Evolutionary conservation across 2,797 vertebrate genomes (phyloP), one percentile per base, ranked within the genome.

Genomic region (Decapterus maruadsi): DNA sequence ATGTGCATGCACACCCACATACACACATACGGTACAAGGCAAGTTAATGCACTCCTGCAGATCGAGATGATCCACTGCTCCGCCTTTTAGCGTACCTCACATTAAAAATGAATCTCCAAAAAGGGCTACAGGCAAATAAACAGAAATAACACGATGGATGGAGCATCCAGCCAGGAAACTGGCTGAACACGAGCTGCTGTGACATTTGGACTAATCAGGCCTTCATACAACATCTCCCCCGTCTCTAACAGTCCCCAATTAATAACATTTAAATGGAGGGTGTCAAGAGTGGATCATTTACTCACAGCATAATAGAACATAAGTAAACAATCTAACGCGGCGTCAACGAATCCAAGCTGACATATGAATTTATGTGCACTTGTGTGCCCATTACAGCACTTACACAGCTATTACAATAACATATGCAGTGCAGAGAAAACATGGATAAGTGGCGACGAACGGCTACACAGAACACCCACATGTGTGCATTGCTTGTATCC

Each of bases 51-150:
- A 43, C 77, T 86, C 56, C 71, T 76, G 82, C 73, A 81, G 78
- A 76, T 29, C 45, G 65, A 82, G 80, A 84, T 67, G 82, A 88
- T 81, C 75, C 75, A 60, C 72, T 65, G 57, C 64, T 46, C 57
- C 46, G 14, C 65, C 80, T 90, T 82, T 89, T 68, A 87, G 71
- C 45, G 40, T 70, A 87, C 66, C 80, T 89, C 68, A 65, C 83
- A 84, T 91, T 90, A 90, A 87, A 90, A 87, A 91, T 83, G 53
- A 72, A 87, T 86, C 74, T 69, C 48, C 31, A 68, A 77, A 80
- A 86, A 26, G 63, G 26, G 81, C 84, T 73, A 46, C 72, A 29
- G 75, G 83, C 78, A 75, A 82, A 88, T 71, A 83, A 79, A 84
- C 72, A 75, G 63, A 61, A 80, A 58, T 55, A 87, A 82, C 58